These are phyloP conservation scores for Labia minor DNA, from an alignment of 2,888 invertebrate genomes.

Conservation along the genomic window DNA sequence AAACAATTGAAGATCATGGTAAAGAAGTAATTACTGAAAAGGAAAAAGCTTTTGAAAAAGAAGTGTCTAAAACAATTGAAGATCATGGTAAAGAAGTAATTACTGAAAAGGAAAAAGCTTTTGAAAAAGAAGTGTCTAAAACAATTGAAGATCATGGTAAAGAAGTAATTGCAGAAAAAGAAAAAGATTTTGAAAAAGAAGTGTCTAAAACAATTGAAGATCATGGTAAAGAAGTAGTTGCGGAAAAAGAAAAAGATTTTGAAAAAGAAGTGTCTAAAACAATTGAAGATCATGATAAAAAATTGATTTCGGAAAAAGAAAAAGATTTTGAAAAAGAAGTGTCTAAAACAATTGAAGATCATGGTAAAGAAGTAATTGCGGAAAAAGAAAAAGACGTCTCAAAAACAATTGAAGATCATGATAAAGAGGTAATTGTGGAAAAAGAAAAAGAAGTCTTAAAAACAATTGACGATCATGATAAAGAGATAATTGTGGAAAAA, in stretches of 20 bases:
- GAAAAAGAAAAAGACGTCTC: no score
- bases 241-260: not conserved
- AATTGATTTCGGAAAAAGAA: not conserved
- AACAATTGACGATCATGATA: not conserved
- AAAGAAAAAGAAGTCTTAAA: not conserved
- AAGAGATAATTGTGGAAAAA: conserved; percentile 4
- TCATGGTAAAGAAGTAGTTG: not conserved
- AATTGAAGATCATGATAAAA: conserved; percentile 13
- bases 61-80: not conserved
- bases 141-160: not conserved
- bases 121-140: not conserved
- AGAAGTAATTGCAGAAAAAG: not conserved
- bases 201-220: not conserved
- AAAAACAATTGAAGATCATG: no score
- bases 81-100: not conserved
- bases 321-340: not conserved
- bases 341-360: no score
- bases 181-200: not conserved
- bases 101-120: conserved; percentile 16
- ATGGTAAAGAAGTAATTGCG: no score
- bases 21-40: not conserved
- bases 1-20: no score
- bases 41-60: conserved; percentile 14
- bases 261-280: conserved; percentile 4
- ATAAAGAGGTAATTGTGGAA: not conserved